These are phyloP conservation scores for Cyanoderma ruficeps DNA, from an alignment of 2,113 vertebrate genomes.

Conservation along the genomic window DNA sequence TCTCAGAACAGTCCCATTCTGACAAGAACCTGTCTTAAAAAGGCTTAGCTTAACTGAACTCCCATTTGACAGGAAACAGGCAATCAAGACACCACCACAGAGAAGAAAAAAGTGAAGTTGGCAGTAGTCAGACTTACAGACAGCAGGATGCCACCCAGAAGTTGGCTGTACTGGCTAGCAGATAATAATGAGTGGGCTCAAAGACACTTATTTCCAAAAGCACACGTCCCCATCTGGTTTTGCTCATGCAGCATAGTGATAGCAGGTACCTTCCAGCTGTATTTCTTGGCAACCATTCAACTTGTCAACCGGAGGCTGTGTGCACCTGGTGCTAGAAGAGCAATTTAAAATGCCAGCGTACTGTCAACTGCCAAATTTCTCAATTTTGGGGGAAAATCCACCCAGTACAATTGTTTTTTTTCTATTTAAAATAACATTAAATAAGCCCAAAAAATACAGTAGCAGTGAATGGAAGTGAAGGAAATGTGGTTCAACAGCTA, in stretches of 20 bases:
- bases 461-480: background rate
- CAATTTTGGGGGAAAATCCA: background rate
- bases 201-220: background rate
- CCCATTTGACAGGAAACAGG: background rate
- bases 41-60: background rate
- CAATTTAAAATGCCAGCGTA: background rate
- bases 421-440: background rate
- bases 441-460: background rate
- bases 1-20: background rate
- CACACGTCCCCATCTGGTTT: background rate
- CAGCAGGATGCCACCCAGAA: background rate
- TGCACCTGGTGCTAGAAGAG: background rate
- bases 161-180: background rate
- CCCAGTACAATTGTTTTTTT: background rate
- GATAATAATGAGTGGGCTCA: background rate
- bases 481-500: background rate
- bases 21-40: background rate
- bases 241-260: background rate
- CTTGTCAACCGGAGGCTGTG: background rate
- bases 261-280: slow-evolving; percentile 23
- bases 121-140: background rate
- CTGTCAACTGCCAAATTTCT: background rate
- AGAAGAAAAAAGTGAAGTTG: background rate
- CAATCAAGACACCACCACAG: background rate
- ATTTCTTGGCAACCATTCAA: background rate